Evolutionary conservation across 2,888 invertebrate genomes (phyloP), one percentile per base, ranked within the genome.

Genomic region (Coenonympha arcania): DNA sequence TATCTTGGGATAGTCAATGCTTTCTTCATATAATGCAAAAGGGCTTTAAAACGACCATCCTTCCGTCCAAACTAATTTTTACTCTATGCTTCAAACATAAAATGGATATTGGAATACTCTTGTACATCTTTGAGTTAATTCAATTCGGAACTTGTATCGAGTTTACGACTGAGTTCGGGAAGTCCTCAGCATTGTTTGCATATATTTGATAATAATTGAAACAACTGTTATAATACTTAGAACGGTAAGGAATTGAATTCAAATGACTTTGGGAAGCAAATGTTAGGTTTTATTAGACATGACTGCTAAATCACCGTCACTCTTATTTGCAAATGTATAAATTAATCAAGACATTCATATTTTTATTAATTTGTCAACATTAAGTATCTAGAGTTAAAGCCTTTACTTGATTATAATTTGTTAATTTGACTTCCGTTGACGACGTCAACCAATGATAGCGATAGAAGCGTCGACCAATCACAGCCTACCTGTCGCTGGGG

Each of bases 1-100:
- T 69, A 71, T 73, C 71, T 73, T 67, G 61, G 63, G 65, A 68
- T 64, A 64, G 54, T 41, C 59, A 64, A 65, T 61, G 63, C 64
- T 65, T 66, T 64, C 63, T 59, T 33, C 16, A 15, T 16, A 33
- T 33, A 33, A 33, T 33, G 13, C 16, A 16, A 16, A 33, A 33
- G 16, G 31, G 8, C 31, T 33, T 15, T 33, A 8, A 33, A 33
- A 33, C 31, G 31, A 13, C 16, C 31, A 1, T 16, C 16, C 1
- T 4, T 15, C 15, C 2, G 3, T 15, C 1, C 11, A 15, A 13
- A 33, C 3, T 9, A 33, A 16, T 15, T 15, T 16, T 4, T 13
- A 8, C 31, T 33, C 16, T 33, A 33, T 33, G 4, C 31, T 15
- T 9, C 8, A 6, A 2, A 8, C 8, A 15, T 9, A 16, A 33